Base-by-base conservation (phyloP, 2,888 invertebrate species). In the Phengaris alcon region DNA sequence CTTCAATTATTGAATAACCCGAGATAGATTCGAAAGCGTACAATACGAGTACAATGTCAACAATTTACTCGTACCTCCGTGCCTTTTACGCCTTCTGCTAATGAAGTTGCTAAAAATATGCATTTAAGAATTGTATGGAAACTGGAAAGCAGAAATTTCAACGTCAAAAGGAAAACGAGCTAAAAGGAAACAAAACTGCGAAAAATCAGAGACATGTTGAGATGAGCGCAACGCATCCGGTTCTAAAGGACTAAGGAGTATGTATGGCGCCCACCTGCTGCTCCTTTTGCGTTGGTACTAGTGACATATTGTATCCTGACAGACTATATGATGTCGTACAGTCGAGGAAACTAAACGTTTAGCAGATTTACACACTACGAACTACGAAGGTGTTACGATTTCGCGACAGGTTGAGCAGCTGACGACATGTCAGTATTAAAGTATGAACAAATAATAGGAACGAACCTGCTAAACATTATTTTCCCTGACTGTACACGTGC, bases 161-260 rank as follows among this genome's bases (percentile, higher is more conserved):
- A 9, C 57, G 57, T 15, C 15, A 57, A 15, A 57, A 57, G 57
- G 57, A 57, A 59, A 59, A 59, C 22, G 59, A 59, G 59, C 22
- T 59, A 22, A 59, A 59, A 22, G 10, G 59, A 59, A 59, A 59
- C 22, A 59, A 59, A 22, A 22, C 59, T 59, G 59, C 22, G 59
- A 59, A 59, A 59, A 59, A 59, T 57, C 59, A 59, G 59, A 59
- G 22, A 59, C 59, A 10, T 59, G 59, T 59, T 5, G 59, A 15
- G 15, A 59, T 22, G 22, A 59, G 59, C 22, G 22, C 59, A 15
- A 22, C 59, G 59, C 22, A 22, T 22, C 59, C 59, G 22, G 22
- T 15, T 10, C 59, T 22, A 22, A 57, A 57, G 15, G 57, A 57
- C 35, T 35, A 4, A 35, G 35, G 35, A 35, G 35, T 35, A 2